phyloP scores from a whole-genome alignment of 2,797 vertebrate genomes.

The Phoeniculus purpureus region DNA sequence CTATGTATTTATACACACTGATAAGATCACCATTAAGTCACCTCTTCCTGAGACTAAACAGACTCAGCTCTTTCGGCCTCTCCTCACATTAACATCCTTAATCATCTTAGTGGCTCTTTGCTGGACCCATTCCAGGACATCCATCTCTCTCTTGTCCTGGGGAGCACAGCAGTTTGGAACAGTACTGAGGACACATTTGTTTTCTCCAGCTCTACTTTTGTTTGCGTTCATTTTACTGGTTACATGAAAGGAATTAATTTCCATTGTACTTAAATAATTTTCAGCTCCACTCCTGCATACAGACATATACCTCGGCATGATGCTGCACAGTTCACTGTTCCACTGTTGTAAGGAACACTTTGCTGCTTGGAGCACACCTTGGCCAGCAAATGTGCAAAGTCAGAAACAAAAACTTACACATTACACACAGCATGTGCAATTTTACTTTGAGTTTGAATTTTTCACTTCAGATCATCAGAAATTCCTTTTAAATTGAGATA shows the following conservation, averaged over 20 bases:
- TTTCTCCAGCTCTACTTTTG: background rate
- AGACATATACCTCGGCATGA: background rate
- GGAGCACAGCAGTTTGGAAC: background rate
- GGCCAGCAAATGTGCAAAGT: background rate
- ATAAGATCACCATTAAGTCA: background rate
- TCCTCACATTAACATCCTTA: background rate
- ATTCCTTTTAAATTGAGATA: conserved; percentile 13
- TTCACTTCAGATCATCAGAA: background rate
- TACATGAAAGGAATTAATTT: background rate
- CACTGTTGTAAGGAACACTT: background rate
- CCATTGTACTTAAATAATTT: background rate
- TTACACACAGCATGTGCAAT: background rate
- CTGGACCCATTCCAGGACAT: background rate
- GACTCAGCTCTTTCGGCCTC: background rate
- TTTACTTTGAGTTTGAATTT: background rate
- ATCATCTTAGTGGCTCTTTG: conserved; percentile 7
- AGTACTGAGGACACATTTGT: background rate
- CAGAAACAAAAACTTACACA: background rate
- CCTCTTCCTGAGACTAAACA: background rate
- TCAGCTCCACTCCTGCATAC: background rate
- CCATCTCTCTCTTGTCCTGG: background rate
- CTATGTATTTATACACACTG: background rate
- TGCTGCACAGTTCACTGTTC: background rate
- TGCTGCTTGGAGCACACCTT: background rate
- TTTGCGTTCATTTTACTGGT: background rate